Base-by-base conservation (phyloP, 1,140 invertebrate genomes). In the Trachymyrmex septentrionalis region DNA sequence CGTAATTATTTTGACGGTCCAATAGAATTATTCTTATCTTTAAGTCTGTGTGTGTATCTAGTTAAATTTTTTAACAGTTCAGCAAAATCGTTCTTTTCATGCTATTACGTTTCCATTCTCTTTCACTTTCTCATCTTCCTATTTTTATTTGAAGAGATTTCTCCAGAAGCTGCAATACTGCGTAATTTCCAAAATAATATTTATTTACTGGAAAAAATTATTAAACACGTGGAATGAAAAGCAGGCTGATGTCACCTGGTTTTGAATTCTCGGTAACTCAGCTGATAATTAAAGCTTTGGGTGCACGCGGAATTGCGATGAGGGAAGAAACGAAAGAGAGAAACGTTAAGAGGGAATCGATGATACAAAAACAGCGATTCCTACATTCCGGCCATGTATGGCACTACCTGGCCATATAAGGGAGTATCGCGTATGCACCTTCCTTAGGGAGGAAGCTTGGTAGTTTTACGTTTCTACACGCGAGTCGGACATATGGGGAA, bases 321-420 rank as follows among this genome's bases (percentile, higher is more conserved):
- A 85, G 86, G 44, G 53, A 86, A 50, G 59, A 50, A 50, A 48
- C 24, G 66, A 73, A 86, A 81, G 73, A 67, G 69, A 88, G 77
- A 71, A 78, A 88, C 71, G 59, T 50, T 69, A 55, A 82, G 85
- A 86, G 87, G 73, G 88, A 89, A 93, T 92, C 93, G 92, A 93
- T 94, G 94, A 93, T 88, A 91, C 93, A 95, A 95, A 94, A 94
- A 95, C 93, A 92, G 92, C 90, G 92, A 94, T 94, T 93, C 92
- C 93, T 94, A 94, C 93, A 94, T 94, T 94, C 93, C 92, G 89
- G 87, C 93, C 94, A 94, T 94, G 91, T 93, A 93, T 80, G 94
- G 91, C 87, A 92, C 67, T 88, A 85, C 73, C 75, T 77, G 61
- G 66, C 93, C 94, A 92, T 95, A 94, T 93, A 94, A 92, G 92